Evolutionary conservation across 2,888 invertebrate species (phyloP).

Genomic region (Neoitamus cyanurus): DNA sequence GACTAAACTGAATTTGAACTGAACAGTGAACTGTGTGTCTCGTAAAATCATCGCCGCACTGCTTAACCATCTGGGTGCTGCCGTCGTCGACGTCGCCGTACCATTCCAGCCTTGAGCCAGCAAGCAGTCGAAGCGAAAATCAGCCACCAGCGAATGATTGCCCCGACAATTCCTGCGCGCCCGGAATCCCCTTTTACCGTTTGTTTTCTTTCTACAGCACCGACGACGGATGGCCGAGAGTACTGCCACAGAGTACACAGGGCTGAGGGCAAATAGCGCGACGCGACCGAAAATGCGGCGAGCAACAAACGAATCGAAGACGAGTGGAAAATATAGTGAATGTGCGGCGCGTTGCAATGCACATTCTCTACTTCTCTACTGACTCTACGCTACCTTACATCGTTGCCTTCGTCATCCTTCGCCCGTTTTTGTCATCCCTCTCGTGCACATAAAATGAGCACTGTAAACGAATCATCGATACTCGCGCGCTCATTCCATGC

Average conservation of each 20-base stretch:
- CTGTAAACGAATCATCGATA: neutral
- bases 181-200: neutral
- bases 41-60: neutral
- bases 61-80: neutral
- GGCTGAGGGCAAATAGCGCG: neutral
- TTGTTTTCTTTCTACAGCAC: neutral
- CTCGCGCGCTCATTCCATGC: neutral
- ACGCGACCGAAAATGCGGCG: neutral
- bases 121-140: neutral
- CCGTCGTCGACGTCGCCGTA: neutral
- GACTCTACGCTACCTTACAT: neutral
- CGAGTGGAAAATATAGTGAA: neutral
- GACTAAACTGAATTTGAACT: constrained; percentile 37
- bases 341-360: neutral
- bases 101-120: neutral
- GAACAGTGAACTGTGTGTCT: constrained; percentile 11
- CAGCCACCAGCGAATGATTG: neutral
- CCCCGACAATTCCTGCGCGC: constrained; percentile 6
- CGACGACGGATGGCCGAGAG: neutral
- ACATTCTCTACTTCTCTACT: neutral
- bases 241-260: neutral
- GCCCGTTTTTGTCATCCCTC: neutral
- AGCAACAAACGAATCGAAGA: neutral
- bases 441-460: neutral
- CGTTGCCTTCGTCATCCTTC: neutral